Conservation (phyloP, 2,113 vertebrate genomes). For the Triplophysa siluroides region DNA sequence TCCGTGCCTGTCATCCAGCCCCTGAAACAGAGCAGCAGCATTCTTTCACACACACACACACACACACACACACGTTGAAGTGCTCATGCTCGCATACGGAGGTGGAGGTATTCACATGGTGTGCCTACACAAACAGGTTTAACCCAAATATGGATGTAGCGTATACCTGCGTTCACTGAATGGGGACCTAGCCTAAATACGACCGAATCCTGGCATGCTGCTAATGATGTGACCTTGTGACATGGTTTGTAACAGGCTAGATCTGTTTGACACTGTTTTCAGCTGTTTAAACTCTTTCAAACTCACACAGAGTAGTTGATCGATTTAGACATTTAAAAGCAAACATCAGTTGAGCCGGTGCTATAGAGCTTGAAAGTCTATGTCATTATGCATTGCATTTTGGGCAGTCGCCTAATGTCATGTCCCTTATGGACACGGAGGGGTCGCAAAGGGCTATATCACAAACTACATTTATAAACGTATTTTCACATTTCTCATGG, state of each 20-base stretch:
- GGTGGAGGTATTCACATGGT: conserved; percentile 62
- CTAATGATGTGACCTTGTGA: not conserved
- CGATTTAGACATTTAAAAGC: too few relatives aligned
- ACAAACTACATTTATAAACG: too few relatives aligned
- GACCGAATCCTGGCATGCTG: not conserved
- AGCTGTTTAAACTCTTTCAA: not conserved
- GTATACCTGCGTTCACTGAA: conserved; percentile 44
- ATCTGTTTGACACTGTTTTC: not conserved
- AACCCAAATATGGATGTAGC: conserved; percentile 7
- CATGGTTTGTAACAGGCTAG: not conserved
- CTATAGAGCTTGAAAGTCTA: too few relatives aligned
- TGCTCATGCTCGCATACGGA: conserved; percentile 41
- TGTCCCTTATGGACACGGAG: too few relatives aligned
- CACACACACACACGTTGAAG: conserved; percentile 51
- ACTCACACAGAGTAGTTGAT: not conserved
- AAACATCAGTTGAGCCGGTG: too few relatives aligned
- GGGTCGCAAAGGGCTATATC: too few relatives aligned
- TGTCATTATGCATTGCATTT: too few relatives aligned
- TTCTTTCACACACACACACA: conserved; percentile 60
- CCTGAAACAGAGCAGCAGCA: conserved; percentile 63
- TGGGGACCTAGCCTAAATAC: not conserved
- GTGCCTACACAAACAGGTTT: conserved; percentile 32
- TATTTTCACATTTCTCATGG: too few relatives aligned
- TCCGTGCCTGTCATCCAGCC: conserved; percentile 68
- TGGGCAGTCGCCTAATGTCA: too few relatives aligned